These are phyloP conservation scores for Oligia latruncula DNA, from an alignment of 2,888 invertebrate genomes.

Conservation along the genomic window DNA sequence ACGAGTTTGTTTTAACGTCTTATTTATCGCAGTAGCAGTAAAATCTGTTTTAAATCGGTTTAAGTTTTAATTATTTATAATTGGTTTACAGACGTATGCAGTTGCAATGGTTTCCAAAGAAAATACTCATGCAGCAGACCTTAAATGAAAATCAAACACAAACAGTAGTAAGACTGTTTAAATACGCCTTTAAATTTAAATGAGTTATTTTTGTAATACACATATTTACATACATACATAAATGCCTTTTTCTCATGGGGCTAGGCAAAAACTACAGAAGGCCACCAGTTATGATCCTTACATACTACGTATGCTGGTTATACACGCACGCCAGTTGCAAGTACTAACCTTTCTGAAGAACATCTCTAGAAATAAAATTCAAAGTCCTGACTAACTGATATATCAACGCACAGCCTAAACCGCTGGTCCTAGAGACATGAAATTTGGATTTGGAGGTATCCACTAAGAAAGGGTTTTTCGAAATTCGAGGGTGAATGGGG, in stretches of 20 bases:
- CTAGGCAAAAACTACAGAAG: background rate
- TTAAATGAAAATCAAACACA: background rate
- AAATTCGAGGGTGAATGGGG: too few species aligned
- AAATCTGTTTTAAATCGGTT: background rate
- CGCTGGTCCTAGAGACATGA: too few species aligned
- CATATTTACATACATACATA: background rate
- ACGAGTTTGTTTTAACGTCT: background rate
- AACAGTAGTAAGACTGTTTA: background rate
- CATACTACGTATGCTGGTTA: background rate
- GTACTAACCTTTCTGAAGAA: background rate
- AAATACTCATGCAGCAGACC: background rate
- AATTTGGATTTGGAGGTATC: too few species aligned
- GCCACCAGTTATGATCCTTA: background rate
- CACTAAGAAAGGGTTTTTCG: too few species aligned
- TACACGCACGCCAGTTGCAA: too few species aligned
- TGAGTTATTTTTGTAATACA: background rate
- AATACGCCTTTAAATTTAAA: too few species aligned
- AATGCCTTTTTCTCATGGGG: background rate
- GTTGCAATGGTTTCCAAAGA: background rate
- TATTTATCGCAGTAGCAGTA: background rate
- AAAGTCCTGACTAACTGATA: too few species aligned
- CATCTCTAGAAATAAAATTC: background rate
- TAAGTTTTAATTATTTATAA: background rate
- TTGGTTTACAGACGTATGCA: background rate
- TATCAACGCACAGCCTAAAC: too few species aligned